phyloP scores from a whole-genome alignment of 2,888 invertebrate genomes.

The Pammene fasciana region DNA sequence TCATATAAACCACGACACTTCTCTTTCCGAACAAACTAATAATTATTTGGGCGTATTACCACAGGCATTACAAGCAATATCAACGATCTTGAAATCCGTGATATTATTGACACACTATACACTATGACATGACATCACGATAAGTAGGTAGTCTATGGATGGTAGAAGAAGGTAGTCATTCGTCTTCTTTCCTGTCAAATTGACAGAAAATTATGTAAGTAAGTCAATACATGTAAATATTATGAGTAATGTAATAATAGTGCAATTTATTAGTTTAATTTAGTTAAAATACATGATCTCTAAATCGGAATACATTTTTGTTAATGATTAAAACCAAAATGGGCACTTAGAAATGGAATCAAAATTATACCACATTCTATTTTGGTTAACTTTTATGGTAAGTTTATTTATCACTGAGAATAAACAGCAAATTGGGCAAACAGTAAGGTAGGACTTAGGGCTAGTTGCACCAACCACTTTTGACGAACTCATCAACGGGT shows the following conservation, averaged over 20 bases:
- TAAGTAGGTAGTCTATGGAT: too few species aligned
- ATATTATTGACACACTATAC: too few species aligned
- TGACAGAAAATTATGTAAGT: constrained; percentile 14
- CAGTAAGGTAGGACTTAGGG: too few species aligned
- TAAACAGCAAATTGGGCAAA: background rate
- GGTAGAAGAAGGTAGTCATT: too few species aligned
- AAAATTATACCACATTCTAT: constrained; percentile 52
- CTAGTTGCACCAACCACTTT: too few species aligned
- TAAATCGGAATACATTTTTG: constrained; percentile 2
- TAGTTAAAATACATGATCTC: background rate
- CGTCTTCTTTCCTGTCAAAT: background rate
- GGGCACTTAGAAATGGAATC: constrained; percentile 55
- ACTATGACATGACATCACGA: too few species aligned
- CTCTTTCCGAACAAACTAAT: too few species aligned
- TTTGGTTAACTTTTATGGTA: constrained; percentile 63
- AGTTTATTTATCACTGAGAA: constrained; percentile 43
- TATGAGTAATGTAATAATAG: background rate
- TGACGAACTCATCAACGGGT: too few species aligned
- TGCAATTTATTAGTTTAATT: background rate
- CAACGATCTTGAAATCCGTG: too few species aligned
- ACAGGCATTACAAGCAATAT: too few species aligned
- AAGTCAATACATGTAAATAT: background rate
- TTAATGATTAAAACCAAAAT: constrained; percentile 40
- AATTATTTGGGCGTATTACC: too few species aligned
- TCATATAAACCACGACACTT: too few species aligned